Conservation (phyloP, 2,888 invertebrate genomes). For the Pristionchus japonicus region DNA sequence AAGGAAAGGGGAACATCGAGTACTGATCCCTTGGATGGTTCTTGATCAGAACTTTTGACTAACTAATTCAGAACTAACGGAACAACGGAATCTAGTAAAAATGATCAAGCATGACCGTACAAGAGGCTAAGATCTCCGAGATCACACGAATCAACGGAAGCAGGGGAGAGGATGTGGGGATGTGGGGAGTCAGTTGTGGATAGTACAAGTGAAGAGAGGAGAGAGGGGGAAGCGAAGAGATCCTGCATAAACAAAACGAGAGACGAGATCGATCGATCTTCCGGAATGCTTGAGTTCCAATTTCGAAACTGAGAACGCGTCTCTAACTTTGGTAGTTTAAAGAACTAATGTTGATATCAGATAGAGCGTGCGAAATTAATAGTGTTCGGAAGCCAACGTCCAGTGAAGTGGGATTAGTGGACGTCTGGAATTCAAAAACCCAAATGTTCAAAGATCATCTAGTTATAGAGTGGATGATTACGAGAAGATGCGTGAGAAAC, state of each 20-base stretch:
- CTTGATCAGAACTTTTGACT: not conserved
- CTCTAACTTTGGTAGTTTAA: not conserved
- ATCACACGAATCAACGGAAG: no score
- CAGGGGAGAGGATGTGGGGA: not conserved
- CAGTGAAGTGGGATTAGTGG: no score
- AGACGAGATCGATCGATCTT: constrained; percentile 11
- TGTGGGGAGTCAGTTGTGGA: not conserved
- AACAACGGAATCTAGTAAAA: no score
- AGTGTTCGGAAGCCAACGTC: no score
- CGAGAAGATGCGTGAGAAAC: not conserved
- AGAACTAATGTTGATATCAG: not conserved
- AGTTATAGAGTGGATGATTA: not conserved
- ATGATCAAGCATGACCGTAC: no score
- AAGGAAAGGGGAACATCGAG: not conserved
- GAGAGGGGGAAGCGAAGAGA: not conserved
- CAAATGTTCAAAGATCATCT: not conserved
- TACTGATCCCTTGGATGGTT: not conserved
- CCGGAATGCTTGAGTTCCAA: not conserved
- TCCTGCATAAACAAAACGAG: constrained; percentile 36
- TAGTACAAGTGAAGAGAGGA: not conserved
- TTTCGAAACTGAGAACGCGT: not conserved
- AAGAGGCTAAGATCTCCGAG: no score
- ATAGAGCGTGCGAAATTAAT: no score
- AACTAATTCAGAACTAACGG: not conserved
- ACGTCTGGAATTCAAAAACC: no score